Conservation (phyloP, 1,140 invertebrate genomes). For the Papilio machaon region DNA sequence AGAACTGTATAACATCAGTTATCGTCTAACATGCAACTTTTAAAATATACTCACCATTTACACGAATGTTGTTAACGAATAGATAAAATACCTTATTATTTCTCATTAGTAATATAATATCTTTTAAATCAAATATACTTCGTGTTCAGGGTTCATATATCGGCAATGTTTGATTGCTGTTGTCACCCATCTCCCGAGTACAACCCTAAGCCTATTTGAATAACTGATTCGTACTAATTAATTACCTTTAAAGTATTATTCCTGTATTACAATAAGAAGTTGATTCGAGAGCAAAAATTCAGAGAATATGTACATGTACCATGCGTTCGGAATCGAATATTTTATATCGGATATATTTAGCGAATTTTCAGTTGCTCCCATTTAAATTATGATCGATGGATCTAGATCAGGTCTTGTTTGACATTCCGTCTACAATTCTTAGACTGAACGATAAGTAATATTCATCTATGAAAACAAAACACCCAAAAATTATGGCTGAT, state of each 20-base stretch:
- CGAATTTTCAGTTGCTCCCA: neutral
- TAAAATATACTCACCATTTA: neutral
- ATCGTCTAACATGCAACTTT: conserved; percentile 4
- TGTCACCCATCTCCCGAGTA: too few species aligned
- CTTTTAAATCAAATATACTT: neutral
- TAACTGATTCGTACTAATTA: too few species aligned
- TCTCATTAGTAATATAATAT: neutral
- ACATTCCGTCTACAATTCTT: neutral
- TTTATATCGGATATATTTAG: neutral
- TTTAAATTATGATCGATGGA: conserved; percentile 7
- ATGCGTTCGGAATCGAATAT: neutral
- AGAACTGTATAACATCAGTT: neutral
- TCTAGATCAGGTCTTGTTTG: neutral
- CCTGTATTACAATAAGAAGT: too few species aligned
- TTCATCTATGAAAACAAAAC: too few species aligned
- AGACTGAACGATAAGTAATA: too few species aligned
- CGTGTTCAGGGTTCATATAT: too few species aligned
- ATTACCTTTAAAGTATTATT: too few species aligned
- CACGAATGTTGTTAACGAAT: neutral
- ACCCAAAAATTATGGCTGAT: too few species aligned
- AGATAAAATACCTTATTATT: neutral
- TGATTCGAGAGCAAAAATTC: too few species aligned
- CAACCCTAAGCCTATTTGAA: too few species aligned
- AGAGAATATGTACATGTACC: neutral
- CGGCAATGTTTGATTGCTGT: too few species aligned